Conservation (phyloP, 2,797 vertebrate genomes). For the Cuniculus paca region DNA sequence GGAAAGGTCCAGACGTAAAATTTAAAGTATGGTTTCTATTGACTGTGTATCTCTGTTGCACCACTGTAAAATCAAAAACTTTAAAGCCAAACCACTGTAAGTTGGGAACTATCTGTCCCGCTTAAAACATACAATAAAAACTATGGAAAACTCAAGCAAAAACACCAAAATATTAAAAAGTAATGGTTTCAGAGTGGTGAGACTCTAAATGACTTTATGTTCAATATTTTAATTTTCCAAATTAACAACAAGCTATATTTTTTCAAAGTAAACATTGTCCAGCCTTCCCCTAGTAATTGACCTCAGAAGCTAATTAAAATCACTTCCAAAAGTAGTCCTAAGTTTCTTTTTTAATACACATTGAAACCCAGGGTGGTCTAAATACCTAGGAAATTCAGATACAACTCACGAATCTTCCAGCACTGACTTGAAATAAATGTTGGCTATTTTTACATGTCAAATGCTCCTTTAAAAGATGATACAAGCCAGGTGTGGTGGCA, state of each 20-base stretch:
- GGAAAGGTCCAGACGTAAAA: background rate
- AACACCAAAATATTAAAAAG: background rate
- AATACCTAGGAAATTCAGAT: background rate
- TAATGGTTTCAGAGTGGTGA: background rate
- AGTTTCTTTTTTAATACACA: background rate
- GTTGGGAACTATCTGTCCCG: background rate
- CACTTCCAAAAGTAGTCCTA: background rate
- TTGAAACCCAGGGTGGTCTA: background rate
- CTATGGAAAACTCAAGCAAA: background rate
- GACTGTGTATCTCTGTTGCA: background rate
- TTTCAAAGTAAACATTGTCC: background rate
- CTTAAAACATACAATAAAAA: background rate
- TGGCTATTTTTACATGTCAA: background rate
- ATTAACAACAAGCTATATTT: background rate
- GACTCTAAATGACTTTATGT: background rate
- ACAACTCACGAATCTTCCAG: background rate
- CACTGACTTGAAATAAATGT: background rate
- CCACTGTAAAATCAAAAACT: background rate
- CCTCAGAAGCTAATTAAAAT: background rate
- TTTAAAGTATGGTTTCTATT: background rate
- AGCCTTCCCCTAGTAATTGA: background rate
- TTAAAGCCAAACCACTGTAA: background rate
- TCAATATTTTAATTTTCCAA: background rate
- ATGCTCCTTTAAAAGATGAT: background rate
- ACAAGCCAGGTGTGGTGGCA: background rate